Base-by-base conservation (phyloP, 2,888 invertebrate genomes). In the Pelosia muscerda region DNA sequence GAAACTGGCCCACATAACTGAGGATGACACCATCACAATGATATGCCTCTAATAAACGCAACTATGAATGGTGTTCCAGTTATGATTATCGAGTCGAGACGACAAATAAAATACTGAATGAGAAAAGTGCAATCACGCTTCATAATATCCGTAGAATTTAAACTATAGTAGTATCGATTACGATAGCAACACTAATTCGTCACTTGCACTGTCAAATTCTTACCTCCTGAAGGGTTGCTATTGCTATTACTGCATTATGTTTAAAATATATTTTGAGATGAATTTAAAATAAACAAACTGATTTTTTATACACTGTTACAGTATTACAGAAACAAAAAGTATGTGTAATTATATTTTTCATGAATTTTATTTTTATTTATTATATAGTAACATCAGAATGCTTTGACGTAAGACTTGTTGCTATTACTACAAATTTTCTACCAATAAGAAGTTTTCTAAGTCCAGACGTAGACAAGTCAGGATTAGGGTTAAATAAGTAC, bases 371-470 rank as follows among this genome's bases (percentile, higher is more conserved):
- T n/a, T 2, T 8, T 49, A 49, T 49, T 49, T 8, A 1, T n/a
- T 0, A 19, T 8, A 49, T 31, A 19, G 49, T n/a, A 49, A n/a
- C 49, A n/a, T 49, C 9, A 6, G 3, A 38, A 49, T 8, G n/a
- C 49, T 19, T 49, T 49, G 49, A 49, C 49, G 49, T 49, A n/a
- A 49, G 49, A 49, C n/a, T 49, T n/a, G 49, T 49, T 49, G 49
- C 49, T 19, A 49, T 5, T n/a, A 0, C 2, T n/a, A n/a, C n/a
- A 49, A 49, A 49, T 49, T n/a, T 49, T 49, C 49, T 49, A 49
- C 49, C 49, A 49, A n/a, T 9, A n/a, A 9, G 9, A 9, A n/a
- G 8, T 9, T n/a, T 49, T 49, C 49, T 49, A 0, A 49, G 2
- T 49, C n/a, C 8, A 5, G 1, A 49, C n/a, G 49, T n/a, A 49